Percentiles rank a stretch among this genome's conserved stretches.
These are phyloP conservation scores for Volucella inflata DNA, from an alignment of 2,888 invertebrate genomes.

Conservation along the genomic window DNA sequence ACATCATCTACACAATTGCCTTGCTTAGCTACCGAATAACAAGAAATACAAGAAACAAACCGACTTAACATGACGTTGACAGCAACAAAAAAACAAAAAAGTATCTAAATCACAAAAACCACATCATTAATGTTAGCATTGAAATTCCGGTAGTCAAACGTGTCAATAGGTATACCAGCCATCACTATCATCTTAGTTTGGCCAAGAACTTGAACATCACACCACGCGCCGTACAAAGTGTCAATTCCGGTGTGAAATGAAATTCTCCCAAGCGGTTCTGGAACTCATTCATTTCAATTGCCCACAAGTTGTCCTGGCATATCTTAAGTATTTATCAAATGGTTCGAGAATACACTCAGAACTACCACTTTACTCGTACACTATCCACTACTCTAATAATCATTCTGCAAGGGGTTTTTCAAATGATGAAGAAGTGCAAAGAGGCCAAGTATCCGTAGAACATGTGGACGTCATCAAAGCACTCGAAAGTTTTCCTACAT, in stretches of 20 bases:
- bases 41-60: neutral
- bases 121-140: slow-evolving; percentile 39
- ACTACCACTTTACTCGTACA: too few relatives aligned
- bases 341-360: too few relatives aligned
- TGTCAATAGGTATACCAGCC: slow-evolving; percentile 62
- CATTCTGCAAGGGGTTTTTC: slow-evolving; percentile 24
- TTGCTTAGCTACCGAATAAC: slow-evolving; percentile 7
- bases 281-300: neutral
- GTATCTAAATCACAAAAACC: slow-evolving; percentile 5
- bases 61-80: slow-evolving; percentile 32
- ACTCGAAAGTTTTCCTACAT: slow-evolving; percentile 38
- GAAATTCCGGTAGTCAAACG: slow-evolving; percentile 18
- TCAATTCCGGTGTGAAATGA: slow-evolving; percentile 36
- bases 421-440: neutral
- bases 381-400: slow-evolving; percentile 29
- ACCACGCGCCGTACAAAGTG: slow-evolving; percentile 23
- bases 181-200: neutral
- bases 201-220: slow-evolving; percentile 42
- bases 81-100: slow-evolving; percentile 46
- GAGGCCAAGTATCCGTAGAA: neutral
- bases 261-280: slow-evolving; percentile 15
- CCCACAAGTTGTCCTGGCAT: slow-evolving; percentile 24
- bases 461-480: slow-evolving; percentile 18
- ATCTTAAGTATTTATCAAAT: neutral
- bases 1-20: slow-evolving; percentile 38